Evolutionary conservation across 2,113 vertebrate genomes (phyloP), one percentile per base, ranked within the genome.

Genomic region (Columba livia): DNA sequence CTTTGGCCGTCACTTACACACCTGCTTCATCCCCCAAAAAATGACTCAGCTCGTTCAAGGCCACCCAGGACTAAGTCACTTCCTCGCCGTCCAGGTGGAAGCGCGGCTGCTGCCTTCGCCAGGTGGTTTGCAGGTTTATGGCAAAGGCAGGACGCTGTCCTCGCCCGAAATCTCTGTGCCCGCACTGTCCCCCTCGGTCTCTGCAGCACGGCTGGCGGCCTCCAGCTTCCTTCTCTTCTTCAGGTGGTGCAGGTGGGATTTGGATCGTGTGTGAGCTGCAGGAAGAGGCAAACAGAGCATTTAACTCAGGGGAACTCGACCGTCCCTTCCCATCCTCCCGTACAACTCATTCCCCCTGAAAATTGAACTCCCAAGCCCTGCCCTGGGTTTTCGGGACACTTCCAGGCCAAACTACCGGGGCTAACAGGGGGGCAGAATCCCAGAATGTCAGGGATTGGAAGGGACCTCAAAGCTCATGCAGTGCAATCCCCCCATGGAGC

Each of bases 211-310:
- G 36, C 53, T 1, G 3, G 79, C 67, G 0, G 65, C 90, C 31
- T 98, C 97, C n/a, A 92, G 85, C 96, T 96, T 99, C 93, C 95
- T 98, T 89, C 96, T 99, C 96, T 99, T 99, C 98, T 97, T 99
- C 89, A 98, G 90, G 14, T 98, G 98, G 95, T 98, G 91, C 96
- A 98, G 97, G 95, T 99, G 99, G 92, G 98, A 98, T 96, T 99
- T 99, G 87, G 99, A 99, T 36, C 98, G 98, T 15, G 98, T 97
- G 97, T 99, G 99, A 95, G 99, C 99, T 99, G 88, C 15, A 87
- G 80, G 44, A 40, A 94, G 96, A 78, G 84, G 80, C 51, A 93
- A 88, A 54, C 29, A 64, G 91, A 93, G 56, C 0, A 1, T 53
- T 90, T 29, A 18, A 31, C 31, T 65, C 67, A 17, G 79, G 64